Evolutionary conservation across 2,113 vertebrate species (phyloP).

Genomic region (Martes martes): DNA sequence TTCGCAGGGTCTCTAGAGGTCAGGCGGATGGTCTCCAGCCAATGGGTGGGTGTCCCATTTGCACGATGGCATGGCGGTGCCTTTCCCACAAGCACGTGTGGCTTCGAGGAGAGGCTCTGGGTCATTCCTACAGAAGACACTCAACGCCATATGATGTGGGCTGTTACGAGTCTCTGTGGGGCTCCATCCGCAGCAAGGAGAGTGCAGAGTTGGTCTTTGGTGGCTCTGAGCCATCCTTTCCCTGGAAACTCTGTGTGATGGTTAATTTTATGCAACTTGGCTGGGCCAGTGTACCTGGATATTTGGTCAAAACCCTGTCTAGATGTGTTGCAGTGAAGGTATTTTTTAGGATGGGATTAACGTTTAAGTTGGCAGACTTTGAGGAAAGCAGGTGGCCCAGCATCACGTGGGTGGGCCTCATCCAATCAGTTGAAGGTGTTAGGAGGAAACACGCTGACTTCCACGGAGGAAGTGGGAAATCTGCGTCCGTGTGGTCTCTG

Average conservation of each 20-base stretch:
- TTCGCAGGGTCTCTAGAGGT: neutral
- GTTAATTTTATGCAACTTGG: too few relatives aligned
- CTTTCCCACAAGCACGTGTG: fast-evolving
- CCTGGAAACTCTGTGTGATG: too few relatives aligned
- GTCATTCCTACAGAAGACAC: neutral
- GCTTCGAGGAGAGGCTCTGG: fast-evolving
- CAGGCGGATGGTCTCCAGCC: neutral
- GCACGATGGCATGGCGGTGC: fast-evolving
- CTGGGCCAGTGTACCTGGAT: fast-evolving
- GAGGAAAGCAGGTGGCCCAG: neutral
- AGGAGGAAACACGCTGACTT: fast-evolving
- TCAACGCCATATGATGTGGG: fast-evolving
- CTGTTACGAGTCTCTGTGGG: too few relatives aligned
- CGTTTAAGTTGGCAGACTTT: fast-evolving
- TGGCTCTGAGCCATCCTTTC: neutral
- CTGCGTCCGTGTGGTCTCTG: fast-evolving
- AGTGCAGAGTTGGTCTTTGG: too few relatives aligned
- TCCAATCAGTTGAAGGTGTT: neutral
- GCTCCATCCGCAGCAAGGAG: neutral
- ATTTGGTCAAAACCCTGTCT: fast-evolving
- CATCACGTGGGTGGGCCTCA: fast-evolving
- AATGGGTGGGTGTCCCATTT: fast-evolving
- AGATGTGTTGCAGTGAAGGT: fast-evolving
- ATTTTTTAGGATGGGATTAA: neutral
- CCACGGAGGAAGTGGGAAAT: fast-evolving